These are phyloP conservation scores for Neuroscelio doddi DNA, from an alignment of 2,888 invertebrate species.

Conservation along the genomic window DNA sequence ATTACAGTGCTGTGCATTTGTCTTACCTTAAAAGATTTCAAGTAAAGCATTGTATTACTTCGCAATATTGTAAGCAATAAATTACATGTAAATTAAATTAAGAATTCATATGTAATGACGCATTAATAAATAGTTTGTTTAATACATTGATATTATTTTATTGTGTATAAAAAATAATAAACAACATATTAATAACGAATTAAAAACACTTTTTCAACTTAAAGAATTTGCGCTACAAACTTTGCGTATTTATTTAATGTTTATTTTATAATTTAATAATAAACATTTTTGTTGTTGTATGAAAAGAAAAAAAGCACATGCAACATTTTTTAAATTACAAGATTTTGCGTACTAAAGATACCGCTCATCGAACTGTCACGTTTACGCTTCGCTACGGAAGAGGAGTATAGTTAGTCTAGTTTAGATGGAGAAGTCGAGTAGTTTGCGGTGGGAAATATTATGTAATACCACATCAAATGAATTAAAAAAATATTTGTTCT, in stretches of 20 bases:
- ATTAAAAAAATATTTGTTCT: no score
- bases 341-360: not conserved
- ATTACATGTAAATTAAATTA: not conserved
- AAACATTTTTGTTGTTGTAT: not conserved
- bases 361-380: not conserved
- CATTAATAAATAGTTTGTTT: no score
- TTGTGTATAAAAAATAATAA: no score
- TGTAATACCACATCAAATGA: no score
- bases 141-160: no score
- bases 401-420: not conserved
- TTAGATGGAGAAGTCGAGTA: not conserved
- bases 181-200: no score
- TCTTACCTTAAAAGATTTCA: no score
- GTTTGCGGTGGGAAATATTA: not conserved
- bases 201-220: no score
- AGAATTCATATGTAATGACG: no score
- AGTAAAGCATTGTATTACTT: not conserved
- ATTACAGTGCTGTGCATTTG: no score
- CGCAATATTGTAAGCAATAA: not conserved
- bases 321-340: not conserved
- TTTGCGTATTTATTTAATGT: no score
- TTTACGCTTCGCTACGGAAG: not conserved
- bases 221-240: no score
- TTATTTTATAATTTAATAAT: not conserved
- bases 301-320: not conserved